Conservation (phyloP, 2,797 vertebrate genomes). For the Mus minutoides region DNA sequence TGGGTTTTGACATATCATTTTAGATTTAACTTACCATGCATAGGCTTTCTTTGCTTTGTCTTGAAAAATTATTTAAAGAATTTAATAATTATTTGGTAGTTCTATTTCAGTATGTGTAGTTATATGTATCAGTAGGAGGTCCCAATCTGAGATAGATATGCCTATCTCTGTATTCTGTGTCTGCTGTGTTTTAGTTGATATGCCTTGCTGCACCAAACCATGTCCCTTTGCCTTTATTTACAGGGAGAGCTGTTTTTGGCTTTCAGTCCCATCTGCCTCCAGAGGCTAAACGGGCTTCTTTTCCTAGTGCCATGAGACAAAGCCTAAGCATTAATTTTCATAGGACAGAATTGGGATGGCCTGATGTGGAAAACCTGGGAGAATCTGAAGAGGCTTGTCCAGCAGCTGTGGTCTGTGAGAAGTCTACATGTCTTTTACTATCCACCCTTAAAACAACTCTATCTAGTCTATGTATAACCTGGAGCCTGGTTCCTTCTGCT, state of each 20-base stretch:
- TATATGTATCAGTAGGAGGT: neutral
- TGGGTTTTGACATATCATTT: too few species aligned
- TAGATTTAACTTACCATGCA: too few species aligned
- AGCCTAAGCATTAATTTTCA: neutral
- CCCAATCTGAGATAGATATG: neutral
- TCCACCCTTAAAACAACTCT: neutral
- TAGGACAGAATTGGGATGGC: neutral
- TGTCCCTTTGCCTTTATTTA: neutral
- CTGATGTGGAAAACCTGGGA: neutral
- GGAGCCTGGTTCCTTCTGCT: neutral
- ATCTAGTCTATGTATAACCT: neutral
- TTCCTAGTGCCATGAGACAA: neutral
- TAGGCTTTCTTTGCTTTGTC: too few species aligned
- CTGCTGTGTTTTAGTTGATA: neutral
- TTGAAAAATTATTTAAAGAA: too few species aligned
- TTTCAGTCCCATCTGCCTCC: neutral
- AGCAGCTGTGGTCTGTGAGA: neutral
- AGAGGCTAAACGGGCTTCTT: neutral
- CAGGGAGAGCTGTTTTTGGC: neutral
- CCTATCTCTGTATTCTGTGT: neutral
- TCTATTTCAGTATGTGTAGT: too few species aligned
- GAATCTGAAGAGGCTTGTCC: neutral
- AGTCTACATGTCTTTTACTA: neutral
- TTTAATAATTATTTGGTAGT: too few species aligned
- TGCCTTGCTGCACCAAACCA: neutral